Base-by-base conservation (phyloP, 2,797 vertebrate genomes). In the Craterocephalus amniculus region DNA sequence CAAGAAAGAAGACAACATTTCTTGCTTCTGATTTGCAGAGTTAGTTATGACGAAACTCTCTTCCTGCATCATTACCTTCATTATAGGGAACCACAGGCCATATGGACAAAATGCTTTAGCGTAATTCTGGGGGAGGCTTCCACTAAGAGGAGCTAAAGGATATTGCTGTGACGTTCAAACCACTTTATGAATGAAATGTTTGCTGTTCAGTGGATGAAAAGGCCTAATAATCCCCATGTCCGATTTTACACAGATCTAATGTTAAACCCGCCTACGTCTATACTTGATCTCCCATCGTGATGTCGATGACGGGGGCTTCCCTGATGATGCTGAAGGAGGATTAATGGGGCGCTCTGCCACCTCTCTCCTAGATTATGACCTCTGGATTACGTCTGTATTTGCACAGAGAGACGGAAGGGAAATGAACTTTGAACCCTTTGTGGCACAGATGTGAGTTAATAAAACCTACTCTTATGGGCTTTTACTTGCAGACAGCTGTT, bases 281-380 rank as follows among this genome's bases (percentile, higher is more conserved):
- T 24, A 51, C 68, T 74, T 70, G 36, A 74, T 72, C 79, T 65
- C 51, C 26, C n/a, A 13, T 58, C 27, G 22, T 51, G 43, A 63
- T 6, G 14, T 18, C 20, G 49, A 43, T 32, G 67, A 58, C 16
- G 64, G 58, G 70, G 80, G 72, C 74, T 81, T 88, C 83, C 79
- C 81, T 81, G 78, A 82, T 79, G 78, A 82, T 78, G 81, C 2
- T 55, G 73, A 54, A 66, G 74, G 60, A 62, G 81, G 84, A 88
- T 90, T 90, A 90, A 36, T 4, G 1, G 16, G 32, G 61, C 0
- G 31, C 76, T 78, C 70, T 72, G 74, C 77, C 78, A 87, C 87
- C 77, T 86, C 67, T 70, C 67, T 76, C 66, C n/a, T 63, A 80
- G 87, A 90, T 87, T 89, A 87, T 54, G 74, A 79, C 76, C 52